Evolutionary conservation across 2,888 invertebrate genomes (phyloP).

Genomic region (Nymphalis urticae): DNA sequence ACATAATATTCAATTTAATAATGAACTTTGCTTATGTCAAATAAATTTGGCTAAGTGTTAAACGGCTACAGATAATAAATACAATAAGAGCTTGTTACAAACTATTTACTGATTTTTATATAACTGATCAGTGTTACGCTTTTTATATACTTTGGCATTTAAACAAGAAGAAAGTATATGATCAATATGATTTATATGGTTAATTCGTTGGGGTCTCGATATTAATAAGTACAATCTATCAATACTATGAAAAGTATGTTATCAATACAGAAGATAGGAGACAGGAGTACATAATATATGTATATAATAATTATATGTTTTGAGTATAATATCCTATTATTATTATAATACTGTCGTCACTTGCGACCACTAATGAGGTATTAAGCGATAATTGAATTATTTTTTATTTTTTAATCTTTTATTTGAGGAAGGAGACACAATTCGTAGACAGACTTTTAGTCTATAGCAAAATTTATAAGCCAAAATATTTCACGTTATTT

Average conservation of each 20-base stretch:
- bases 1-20: not conserved
- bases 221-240: not conserved
- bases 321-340: constrained; percentile 18
- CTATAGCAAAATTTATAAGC: not conserved
- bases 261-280: constrained; percentile 6
- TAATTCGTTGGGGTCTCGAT: not conserved
- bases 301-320: not conserved
- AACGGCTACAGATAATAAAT: too few species aligned
- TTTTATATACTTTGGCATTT: too few species aligned
- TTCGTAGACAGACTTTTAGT: constrained; percentile 24
- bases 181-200: too few species aligned
- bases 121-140: too few species aligned
- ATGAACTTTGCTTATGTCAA: too few species aligned
- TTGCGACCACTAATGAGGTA: constrained; percentile 28
- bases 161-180: too few species aligned
- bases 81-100: too few species aligned
- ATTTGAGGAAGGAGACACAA: constrained; percentile 10
- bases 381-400: constrained; percentile 24
- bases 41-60: too few species aligned
- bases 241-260: not conserved
- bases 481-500: too few species aligned
- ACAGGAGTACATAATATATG: not conserved
- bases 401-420: not conserved
- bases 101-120: too few species aligned
- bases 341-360: constrained; percentile 29